Conservation (phyloP, 2,888 invertebrate species). For the Chalcosyrphus nemorum region DNA sequence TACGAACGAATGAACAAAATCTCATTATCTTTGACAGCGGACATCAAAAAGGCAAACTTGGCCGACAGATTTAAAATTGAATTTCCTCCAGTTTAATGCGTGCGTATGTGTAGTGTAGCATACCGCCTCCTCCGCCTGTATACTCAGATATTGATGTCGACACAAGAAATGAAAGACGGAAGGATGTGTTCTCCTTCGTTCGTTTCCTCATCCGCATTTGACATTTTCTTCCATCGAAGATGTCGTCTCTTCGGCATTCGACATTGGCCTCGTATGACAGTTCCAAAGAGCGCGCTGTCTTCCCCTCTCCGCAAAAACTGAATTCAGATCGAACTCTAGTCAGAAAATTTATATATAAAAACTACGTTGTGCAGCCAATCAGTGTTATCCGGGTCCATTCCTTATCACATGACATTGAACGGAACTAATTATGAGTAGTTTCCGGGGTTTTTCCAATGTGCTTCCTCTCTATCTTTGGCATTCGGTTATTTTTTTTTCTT, state of each 20-base stretch:
- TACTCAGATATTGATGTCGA: conserved; percentile 59
- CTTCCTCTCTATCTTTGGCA: not conserved
- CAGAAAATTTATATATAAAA: conserved; percentile 4
- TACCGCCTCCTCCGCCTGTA: not conserved
- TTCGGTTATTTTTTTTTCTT: too few species aligned
- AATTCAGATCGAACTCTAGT: not conserved
- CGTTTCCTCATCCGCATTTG: conserved; percentile 58
- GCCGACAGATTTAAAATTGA: conserved; percentile 71
- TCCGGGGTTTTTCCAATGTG: conserved; percentile 33
- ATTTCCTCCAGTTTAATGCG: conserved; percentile 40
- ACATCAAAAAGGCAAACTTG: conserved; percentile 71
- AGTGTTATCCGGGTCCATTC: conserved; percentile 36
- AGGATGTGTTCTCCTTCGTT: conserved; percentile 68
- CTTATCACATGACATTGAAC: conserved; percentile 68
- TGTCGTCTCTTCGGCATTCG: conserved; percentile 13
- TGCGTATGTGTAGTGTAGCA: not conserved
- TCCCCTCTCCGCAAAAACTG: not conserved
- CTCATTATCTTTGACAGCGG: conserved; percentile 70
- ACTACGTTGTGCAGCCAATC: conserved; percentile 55
- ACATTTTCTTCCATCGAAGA: conserved; percentile 32
- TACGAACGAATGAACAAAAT: conserved; percentile 64
- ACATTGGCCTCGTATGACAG: conserved; percentile 36
- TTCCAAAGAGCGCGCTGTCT: conserved; percentile 18
- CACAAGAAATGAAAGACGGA: conserved; percentile 67
- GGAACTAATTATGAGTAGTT: conserved; percentile 73